Conservation (phyloP, 35 echinoderm and acorn worm species). For the Apostichopus japonicus region DNA sequence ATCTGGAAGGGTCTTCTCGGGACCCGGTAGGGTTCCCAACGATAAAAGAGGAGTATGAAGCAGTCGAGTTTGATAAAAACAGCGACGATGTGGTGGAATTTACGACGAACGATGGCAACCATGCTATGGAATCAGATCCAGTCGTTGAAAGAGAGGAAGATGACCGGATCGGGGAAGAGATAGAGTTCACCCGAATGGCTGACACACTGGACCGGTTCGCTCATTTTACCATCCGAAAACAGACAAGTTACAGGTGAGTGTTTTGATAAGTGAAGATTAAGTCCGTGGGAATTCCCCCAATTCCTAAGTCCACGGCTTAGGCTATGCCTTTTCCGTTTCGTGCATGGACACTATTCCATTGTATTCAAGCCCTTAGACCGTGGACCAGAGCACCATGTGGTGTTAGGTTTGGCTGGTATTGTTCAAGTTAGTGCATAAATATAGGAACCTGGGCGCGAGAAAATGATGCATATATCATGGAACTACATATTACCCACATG, state of each 20-base stretch:
- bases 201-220: slow-evolving; percentile 83
- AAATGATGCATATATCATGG: too few relatives aligned
- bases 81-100: slow-evolving; percentile 49
- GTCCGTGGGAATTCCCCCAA: slow-evolving; percentile 27
- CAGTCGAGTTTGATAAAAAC: slow-evolving; percentile 27
- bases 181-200: slow-evolving; percentile 26
- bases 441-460: too few relatives aligned
- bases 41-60: slow-evolving; percentile 41
- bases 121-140: slow-evolving; percentile 11
- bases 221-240: slow-evolving; percentile 91
- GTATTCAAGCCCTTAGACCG: too few relatives aligned
- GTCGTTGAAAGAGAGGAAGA: slow-evolving; percentile 24
- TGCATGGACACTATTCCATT: too few relatives aligned
- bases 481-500: too few relatives aligned
- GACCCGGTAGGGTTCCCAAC: slow-evolving; percentile 27
- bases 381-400: too few relatives aligned
- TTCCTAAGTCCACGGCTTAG: neutral
- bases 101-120: slow-evolving; percentile 40
- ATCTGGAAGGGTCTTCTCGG: slow-evolving; percentile 15
- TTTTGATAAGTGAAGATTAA: neutral
- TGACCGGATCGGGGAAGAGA: slow-evolving; percentile 39
- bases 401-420: too few relatives aligned
- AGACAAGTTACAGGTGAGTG: slow-evolving; percentile 93
- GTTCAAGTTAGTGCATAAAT: too few relatives aligned
- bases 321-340: too few relatives aligned